phyloP scores from a whole-genome alignment of 1,140 invertebrate species.

The Drosophila bocqueti region DNA sequence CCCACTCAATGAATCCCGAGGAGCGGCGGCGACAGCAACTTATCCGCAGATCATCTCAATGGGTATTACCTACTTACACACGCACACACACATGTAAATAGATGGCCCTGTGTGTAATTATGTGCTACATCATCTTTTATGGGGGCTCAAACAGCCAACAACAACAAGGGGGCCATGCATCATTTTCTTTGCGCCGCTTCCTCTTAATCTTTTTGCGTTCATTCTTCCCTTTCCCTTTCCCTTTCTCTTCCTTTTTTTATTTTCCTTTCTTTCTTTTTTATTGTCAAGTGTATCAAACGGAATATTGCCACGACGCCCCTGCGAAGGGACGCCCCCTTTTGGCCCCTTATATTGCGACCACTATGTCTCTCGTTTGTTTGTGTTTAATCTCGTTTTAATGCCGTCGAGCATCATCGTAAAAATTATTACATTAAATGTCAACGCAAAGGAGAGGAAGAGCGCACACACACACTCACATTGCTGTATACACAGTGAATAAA shows the following conservation, averaged over 20 bases:
- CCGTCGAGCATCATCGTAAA: constrained; percentile 82
- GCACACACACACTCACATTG: constrained; percentile 15
- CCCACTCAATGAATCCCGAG: constrained; percentile 44
- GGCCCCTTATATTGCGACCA: constrained; percentile 31
- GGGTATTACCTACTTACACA: constrained; percentile 47
- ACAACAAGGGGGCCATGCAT: constrained; percentile 56
- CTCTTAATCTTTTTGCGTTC: constrained; percentile 45
- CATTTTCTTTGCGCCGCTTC: constrained; percentile 37
- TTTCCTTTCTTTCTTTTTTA: constrained; percentile 45
- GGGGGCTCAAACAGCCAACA: constrained; percentile 30
- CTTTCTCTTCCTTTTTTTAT: neutral
- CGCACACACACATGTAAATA: constrained; percentile 22
- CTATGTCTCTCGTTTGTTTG: constrained; percentile 71
- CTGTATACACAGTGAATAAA: constrained; percentile 8
- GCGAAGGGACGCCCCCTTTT: neutral
- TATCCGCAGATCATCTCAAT: constrained; percentile 60
- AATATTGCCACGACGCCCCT: constrained; percentile 40
- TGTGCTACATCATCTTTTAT: constrained; percentile 83
- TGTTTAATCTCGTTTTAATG: constrained; percentile 82
- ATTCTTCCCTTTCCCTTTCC: neutral
- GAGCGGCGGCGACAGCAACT: constrained; percentile 24
- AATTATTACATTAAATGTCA: constrained; percentile 83
- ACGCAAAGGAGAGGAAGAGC: constrained; percentile 56
- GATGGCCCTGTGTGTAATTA: constrained; percentile 57
- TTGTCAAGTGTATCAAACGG: constrained; percentile 76